These are phyloP conservation scores for Pseudonaja textilis DNA, from an alignment of 2,113 vertebrate species.

Conservation along the genomic window DNA sequence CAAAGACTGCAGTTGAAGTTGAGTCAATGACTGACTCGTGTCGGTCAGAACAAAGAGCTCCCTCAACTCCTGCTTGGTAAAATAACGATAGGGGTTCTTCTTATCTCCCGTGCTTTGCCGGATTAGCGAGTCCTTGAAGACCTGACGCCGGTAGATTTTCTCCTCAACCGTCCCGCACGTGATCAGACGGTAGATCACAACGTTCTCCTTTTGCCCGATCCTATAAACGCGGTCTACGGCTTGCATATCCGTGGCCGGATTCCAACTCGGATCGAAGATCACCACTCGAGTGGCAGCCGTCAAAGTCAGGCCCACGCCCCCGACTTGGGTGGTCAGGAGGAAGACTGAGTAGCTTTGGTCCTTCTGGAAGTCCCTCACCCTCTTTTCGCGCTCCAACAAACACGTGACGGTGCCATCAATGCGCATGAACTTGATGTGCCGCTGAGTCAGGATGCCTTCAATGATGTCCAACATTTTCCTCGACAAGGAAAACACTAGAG, in stretches of 20 bases:
- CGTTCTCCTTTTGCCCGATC: slow-evolving; percentile 90
- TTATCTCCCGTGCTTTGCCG: slow-evolving; percentile 91
- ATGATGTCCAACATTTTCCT: slow-evolving; percentile 92
- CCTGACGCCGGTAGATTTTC: slow-evolving; percentile 91
- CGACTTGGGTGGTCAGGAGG: slow-evolving; percentile 91
- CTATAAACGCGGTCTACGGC: slow-evolving; percentile 92
- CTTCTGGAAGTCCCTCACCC: slow-evolving; percentile 82
- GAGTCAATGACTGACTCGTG: slow-evolving; percentile 79
- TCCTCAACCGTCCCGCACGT: slow-evolving; percentile 95
- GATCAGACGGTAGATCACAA: slow-evolving; percentile 90
- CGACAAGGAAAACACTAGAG: slow-evolving; percentile 90
- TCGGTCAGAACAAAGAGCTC: slow-evolving; percentile 89
- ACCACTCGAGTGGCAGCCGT: slow-evolving; percentile 90
- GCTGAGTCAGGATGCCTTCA: slow-evolving; percentile 75
- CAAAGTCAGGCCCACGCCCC: slow-evolving; percentile 90
- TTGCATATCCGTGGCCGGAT: slow-evolving; percentile 92
- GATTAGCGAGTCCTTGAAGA: slow-evolving; percentile 94
- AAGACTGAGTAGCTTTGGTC: slow-evolving; percentile 78
- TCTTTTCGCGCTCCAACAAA: slow-evolving; percentile 80
- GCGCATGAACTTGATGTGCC: slow-evolving; percentile 74
- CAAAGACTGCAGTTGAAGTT: slow-evolving; percentile 87
- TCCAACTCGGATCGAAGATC: slow-evolving; percentile 98
- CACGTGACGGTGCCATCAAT: slow-evolving; percentile 86
- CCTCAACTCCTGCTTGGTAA: slow-evolving; percentile 89
- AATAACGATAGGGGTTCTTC: slow-evolving; percentile 93